Conservation (phyloP, 2,113 vertebrate species). For the Ptilonorhynchus violaceus region DNA sequence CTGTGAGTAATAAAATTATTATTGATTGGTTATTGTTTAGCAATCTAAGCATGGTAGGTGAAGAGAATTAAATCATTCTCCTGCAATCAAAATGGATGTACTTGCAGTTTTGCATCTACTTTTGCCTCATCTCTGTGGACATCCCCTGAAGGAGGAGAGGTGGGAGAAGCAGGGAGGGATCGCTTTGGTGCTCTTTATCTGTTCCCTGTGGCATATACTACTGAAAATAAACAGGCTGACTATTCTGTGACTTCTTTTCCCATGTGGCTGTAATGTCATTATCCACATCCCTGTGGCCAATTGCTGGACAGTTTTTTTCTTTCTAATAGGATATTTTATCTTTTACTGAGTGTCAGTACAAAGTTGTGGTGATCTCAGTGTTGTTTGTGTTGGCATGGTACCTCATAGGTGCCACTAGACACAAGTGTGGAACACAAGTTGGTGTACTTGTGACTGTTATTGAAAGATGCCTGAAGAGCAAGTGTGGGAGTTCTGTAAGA, state of each 20-base stretch:
- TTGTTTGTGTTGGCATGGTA: not conserved
- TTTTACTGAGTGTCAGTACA: not conserved
- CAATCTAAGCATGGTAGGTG: not conserved
- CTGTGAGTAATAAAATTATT: not conserved
- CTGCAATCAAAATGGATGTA: not conserved
- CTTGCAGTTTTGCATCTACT: not conserved
- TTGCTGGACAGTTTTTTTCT: not conserved
- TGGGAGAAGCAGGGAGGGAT: not conserved
- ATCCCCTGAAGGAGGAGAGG: not conserved
- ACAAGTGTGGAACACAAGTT: accelerated
- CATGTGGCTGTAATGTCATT: not conserved
- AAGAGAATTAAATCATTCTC: not conserved
- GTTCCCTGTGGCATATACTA: not conserved
- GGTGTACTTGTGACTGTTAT: not conserved
- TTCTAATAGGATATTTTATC: not conserved
- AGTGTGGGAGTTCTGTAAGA: not conserved
- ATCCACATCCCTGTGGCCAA: not conserved
- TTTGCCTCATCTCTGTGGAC: not conserved
- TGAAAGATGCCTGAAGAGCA: not conserved
- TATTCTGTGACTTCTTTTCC: not conserved
- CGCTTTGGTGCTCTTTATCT: not conserved
- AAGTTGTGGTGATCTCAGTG: not conserved
- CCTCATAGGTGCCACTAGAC: not conserved
- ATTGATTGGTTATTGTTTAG: not conserved
- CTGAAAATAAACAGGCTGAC: not conserved